Evolutionary conservation across 2,113 vertebrate species (phyloP).

Genomic region (Tachysurus vachellii): DNA sequence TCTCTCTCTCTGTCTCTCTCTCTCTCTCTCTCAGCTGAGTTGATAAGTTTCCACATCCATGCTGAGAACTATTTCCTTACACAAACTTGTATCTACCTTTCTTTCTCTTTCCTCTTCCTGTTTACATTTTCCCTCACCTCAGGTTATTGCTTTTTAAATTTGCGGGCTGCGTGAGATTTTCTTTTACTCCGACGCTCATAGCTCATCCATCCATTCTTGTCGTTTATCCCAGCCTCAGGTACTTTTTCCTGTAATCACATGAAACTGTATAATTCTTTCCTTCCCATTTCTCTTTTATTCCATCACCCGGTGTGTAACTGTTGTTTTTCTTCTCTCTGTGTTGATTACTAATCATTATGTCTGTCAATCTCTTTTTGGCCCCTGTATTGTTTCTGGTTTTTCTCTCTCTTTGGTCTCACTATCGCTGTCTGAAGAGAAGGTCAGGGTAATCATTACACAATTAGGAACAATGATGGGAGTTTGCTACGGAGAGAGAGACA

Average conservation of each 20-base stretch:
- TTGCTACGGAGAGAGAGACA: conserved; percentile 45
- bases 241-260: conserved; percentile 30
- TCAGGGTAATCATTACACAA: conserved; percentile 68
- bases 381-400: conserved; percentile 63
- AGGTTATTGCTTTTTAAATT: conserved; percentile 47
- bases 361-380: conserved; percentile 9
- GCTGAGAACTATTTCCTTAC: conserved; percentile 50
- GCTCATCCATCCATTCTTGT: conserved; percentile 29
- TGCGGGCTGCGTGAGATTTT: conserved; percentile 38
- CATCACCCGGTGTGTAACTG: conserved; percentile 28
- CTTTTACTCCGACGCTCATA: conserved; percentile 3
- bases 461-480: conserved; percentile 65
- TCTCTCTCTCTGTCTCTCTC: conserved; percentile 32
- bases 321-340: neutral
- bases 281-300: conserved; percentile 33
- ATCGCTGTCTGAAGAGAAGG: conserved; percentile 63
- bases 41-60: conserved; percentile 48
- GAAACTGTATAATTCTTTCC: conserved; percentile 28
- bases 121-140: conserved; percentile 21
- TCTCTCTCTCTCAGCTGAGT: conserved; percentile 37
- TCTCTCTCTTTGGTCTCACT: conserved; percentile 35
- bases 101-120: conserved; percentile 4
- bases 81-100: conserved; percentile 42
- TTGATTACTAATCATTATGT: neutral
- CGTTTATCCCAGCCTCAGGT: conserved; percentile 37